Conservation (phyloP, 1,140 invertebrate genomes). For the Drosophila serrata region DNA sequence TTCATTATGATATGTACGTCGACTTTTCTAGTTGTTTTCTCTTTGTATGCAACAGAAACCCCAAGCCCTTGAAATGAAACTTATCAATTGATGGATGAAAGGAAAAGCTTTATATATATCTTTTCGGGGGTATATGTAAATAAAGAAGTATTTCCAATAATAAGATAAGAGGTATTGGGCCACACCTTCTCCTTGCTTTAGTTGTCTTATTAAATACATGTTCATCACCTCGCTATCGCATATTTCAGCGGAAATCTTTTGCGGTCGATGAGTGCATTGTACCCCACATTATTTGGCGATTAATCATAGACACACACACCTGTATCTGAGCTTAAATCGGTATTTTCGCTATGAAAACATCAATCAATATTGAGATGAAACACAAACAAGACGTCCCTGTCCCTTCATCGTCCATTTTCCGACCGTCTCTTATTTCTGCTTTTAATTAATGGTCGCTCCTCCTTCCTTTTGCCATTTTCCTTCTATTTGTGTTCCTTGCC, state of each 20-base stretch:
- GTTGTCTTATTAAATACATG: conserved; percentile 7
- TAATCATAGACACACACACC: conserved; percentile 39
- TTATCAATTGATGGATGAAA: too few relatives aligned
- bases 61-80: neutral
- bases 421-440: conserved; percentile 21
- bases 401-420: conserved; percentile 8
- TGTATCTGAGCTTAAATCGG: conserved; percentile 5
- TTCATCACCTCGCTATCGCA: conserved; percentile 1
- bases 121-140: neutral
- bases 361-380: conserved; percentile 42
- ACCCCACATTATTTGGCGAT: conserved; percentile 26
- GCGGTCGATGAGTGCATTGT: conserved; percentile 27
- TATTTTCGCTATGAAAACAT: conserved; percentile 29
- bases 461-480: conserved; percentile 6
- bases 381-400: conserved; percentile 19
- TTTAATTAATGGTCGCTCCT: conserved; percentile 25
- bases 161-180: neutral
- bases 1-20: conserved; percentile 39
- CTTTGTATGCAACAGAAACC: neutral
- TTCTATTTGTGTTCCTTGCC: conserved; percentile 21
- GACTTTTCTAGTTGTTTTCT: neutral
- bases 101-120: too few relatives aligned
- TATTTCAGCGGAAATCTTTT: neutral
- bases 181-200: neutral
- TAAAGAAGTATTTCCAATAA: neutral